phyloP scores from a whole-genome alignment of 2,113 vertebrate genomes.

The Oxyura jamaicensis region DNA sequence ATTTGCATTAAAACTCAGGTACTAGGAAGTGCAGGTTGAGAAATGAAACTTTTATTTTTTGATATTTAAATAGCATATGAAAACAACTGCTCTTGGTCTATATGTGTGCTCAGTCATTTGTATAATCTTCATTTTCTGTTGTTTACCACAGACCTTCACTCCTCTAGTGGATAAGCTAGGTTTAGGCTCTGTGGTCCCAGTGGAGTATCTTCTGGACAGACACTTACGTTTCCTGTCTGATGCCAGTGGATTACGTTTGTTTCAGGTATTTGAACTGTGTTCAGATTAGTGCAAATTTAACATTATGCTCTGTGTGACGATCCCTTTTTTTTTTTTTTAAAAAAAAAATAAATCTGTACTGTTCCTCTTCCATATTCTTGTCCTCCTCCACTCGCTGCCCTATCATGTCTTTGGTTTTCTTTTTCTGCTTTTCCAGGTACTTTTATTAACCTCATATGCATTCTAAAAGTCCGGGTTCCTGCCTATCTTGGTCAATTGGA shows the following conservation, averaged over 20 bases:
- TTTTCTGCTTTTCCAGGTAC: background rate
- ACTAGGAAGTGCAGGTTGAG: background rate
- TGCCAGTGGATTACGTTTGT: conserved; percentile 86
- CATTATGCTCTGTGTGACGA: background rate
- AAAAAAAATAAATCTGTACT: background rate
- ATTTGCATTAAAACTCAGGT: background rate
- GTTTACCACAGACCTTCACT: conserved; percentile 80
- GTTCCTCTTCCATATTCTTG: background rate
- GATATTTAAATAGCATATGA: background rate
- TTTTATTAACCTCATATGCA: background rate
- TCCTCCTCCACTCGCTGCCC: background rate
- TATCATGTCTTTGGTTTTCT: background rate
- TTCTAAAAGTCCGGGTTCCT: background rate
- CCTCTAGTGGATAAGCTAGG: conserved; percentile 93
- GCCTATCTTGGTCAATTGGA: background rate
- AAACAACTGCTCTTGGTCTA: background rate
- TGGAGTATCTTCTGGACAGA: conserved; percentile 92
- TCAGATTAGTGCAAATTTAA: background rate
- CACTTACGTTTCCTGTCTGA: conserved; percentile 90
- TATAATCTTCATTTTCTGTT: background rate
- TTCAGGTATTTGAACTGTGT: conserved; percentile 85
- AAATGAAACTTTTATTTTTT: background rate
- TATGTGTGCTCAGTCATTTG: background rate
- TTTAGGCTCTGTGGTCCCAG: conserved; percentile 89
- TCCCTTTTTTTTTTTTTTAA: background rate